Base-by-base conservation (phyloP, 2,113 vertebrate genomes). In the Anoura caudifer region DNA sequence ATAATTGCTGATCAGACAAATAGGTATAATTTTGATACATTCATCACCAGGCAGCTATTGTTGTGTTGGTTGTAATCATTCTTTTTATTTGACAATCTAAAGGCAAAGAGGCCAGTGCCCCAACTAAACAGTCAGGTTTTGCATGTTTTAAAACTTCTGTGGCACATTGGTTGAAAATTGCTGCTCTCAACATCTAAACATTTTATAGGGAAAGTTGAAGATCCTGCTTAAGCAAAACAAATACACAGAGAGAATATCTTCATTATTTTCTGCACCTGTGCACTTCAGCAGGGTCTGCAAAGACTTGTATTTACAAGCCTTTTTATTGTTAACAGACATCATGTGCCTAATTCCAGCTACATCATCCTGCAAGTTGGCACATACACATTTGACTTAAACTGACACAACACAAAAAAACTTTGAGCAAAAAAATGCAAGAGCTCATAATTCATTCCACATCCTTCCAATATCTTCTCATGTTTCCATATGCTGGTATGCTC, bases 251-350 rank as follows among this genome's bases (percentile, higher is more conserved):
- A 56, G 61, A 87, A 33, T 79, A 33, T 67, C 19, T 94, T 90
- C 56, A 75, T 84, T 93, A 96, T 93, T 89, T 88, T 61, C 31
- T 80, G 10, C 13, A 82, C 70, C 80, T 96, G 67, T 93, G n/a
- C 73, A 91, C 7, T 96, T 96, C 72, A 80, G 45, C 26, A 20
- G 20, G 0, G 20, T 90, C 90, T 92, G 65, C 47, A 69, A 90
- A 95, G 72, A 94, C 77, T 92, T 86, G n/a, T 75, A 94, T 83
- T 95, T 95, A 92, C 19, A 90, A 85, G 17, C 2, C 89, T 92
- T 95, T 52, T 85, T 96, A 45, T 65, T 87, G 70, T 80, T 95
- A 90, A 95, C 45, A 96, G 79, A 36, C 50, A 38, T 38, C 10
- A 0, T 77, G 41, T 88, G 43, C 45, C 76, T 79, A 56, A 80